A percentile compares a stretch with the other conserved stretches of the same genome.
Evolutionary conservation across 2,888 invertebrate species (phyloP).

Genomic region (Drepanosiphum platanoidis): DNA sequence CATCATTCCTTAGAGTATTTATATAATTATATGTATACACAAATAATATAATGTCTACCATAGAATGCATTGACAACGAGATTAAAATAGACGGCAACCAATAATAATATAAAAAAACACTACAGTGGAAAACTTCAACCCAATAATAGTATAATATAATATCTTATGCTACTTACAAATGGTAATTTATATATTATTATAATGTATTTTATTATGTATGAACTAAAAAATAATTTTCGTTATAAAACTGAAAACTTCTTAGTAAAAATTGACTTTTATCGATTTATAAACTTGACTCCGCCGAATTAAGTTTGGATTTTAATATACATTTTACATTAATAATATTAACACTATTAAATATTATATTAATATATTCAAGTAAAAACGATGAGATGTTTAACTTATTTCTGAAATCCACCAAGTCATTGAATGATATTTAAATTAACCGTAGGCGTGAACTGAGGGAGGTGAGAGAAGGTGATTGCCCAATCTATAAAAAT

Average conservation of each 20-base stretch:
- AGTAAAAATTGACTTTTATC: constrained; percentile 47
- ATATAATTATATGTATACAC: too few relatives aligned
- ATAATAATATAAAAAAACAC: constrained; percentile 1
- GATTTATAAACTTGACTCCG: constrained; percentile 10
- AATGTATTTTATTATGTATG: not conserved
- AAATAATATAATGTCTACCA: too few relatives aligned
- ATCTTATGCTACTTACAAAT: not conserved
- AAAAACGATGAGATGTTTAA: not conserved
- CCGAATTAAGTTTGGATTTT: not conserved
- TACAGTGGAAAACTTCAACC: constrained; percentile 17
- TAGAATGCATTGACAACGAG: not conserved
- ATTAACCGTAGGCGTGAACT: too few relatives aligned
- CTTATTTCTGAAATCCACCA: constrained; percentile 3
- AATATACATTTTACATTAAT: too few relatives aligned
- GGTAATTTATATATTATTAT: not conserved
- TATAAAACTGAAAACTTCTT: constrained; percentile 25
- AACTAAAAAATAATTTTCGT: constrained; percentile 10
- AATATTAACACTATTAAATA: too few relatives aligned
- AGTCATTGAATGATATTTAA: too few relatives aligned
- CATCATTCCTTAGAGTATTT: constrained; percentile 19
- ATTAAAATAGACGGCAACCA: constrained; percentile 2
- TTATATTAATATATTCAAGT: not conserved
- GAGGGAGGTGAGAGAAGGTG: too few relatives aligned
- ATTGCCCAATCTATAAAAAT: too few relatives aligned
- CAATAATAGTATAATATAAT: too few relatives aligned